Base-by-base conservation (phyloP, 2,113 vertebrate species). In the Pseudonaja textilis region DNA sequence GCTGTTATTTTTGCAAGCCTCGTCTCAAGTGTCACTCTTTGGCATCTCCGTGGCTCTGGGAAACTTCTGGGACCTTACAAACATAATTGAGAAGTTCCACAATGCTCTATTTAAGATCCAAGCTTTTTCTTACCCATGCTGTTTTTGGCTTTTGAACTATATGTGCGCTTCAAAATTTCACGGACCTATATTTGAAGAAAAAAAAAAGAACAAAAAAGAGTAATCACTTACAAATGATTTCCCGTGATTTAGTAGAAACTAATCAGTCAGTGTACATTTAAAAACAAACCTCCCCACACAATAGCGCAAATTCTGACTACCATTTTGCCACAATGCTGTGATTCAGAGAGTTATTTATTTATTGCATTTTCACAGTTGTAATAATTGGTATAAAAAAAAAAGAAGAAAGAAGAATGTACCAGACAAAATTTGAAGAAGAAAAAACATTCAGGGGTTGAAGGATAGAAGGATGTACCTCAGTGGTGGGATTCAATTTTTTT, bases 131-230 rank as follows among this genome's bases (percentile, higher is more conserved):
- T 98, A 99, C 99, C 99, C 96, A 99, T 98, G 2, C 98, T 99
- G 97, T 98, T 98, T 97, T 98, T 98, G 94, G 98, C 97, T 92
- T 98, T 98, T 57, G 97, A 98, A 96, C 98, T 99, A 89, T 97
- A 89, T 0, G 98, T 99, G 23, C 99, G 98, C 88, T 99, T 99
- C 96, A 99, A 97, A 94, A 99, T 99, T 97, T 99, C 99, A 59
- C 97, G 98, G 94, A 99, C 99, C 99, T 99, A 89, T 59, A 97
- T 92, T 39, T 61, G 22, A 50, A 50, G 47, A 1, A 87, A 0
- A 29, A 95, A 52, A 61, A 95, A 52, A 61, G 61, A 96, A 9
- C 0, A 91, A 26, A 22, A 14, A 94, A 91, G 2, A 91, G 6
- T 39, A 39, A 90, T 0, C 59, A 59, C 29, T 90, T 0, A 22